phyloP scores from a whole-genome alignment of 2,888 invertebrate genomes.

The Leptopilina myrica region DNA sequence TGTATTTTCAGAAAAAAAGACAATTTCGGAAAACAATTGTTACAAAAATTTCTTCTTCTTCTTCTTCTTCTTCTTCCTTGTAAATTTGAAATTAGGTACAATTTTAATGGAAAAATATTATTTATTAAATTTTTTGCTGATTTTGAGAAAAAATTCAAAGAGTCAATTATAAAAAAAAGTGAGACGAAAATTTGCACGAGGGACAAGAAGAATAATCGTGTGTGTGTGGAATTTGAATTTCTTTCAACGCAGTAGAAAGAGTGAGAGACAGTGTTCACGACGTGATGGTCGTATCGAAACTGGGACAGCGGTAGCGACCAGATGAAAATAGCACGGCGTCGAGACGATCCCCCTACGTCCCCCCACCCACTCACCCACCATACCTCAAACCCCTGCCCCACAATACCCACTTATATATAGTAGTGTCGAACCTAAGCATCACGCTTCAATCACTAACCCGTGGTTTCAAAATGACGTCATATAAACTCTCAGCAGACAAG shows the following conservation, averaged over 20 bases:
- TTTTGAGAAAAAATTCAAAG: too few relatives aligned
- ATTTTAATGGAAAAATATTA: too few relatives aligned
- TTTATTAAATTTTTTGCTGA: too few relatives aligned
- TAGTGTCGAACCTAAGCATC: slow-evolving; percentile 29
- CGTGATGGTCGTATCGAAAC: slow-evolving; percentile 69
- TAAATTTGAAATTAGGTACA: too few relatives aligned
- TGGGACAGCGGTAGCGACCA: slow-evolving; percentile 70
- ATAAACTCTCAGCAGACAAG: not conserved
- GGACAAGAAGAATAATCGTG: slow-evolving; percentile 33
- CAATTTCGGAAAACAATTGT: too few relatives aligned
- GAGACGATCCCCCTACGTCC: slow-evolving; percentile 51
- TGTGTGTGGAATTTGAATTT: slow-evolving; percentile 11
- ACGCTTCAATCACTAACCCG: slow-evolving; percentile 25
- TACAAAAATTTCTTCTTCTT: too few relatives aligned
- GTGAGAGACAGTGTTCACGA: slow-evolving; percentile 53
- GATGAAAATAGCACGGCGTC: slow-evolving; percentile 72
- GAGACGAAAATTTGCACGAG: slow-evolving; percentile 1
- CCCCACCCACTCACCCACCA: not conserved
- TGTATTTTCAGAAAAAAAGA: too few relatives aligned
- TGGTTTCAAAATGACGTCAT: slow-evolving; percentile 19
- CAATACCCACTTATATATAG: slow-evolving; percentile 18
- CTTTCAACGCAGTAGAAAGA: not conserved
- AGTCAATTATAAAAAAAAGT: too few relatives aligned
- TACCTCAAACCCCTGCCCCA: not conserved
- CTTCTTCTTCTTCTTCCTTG: too few relatives aligned